Conservation (phyloP, 1,140 invertebrate species). For the Zaprionus camerounensis region DNA sequence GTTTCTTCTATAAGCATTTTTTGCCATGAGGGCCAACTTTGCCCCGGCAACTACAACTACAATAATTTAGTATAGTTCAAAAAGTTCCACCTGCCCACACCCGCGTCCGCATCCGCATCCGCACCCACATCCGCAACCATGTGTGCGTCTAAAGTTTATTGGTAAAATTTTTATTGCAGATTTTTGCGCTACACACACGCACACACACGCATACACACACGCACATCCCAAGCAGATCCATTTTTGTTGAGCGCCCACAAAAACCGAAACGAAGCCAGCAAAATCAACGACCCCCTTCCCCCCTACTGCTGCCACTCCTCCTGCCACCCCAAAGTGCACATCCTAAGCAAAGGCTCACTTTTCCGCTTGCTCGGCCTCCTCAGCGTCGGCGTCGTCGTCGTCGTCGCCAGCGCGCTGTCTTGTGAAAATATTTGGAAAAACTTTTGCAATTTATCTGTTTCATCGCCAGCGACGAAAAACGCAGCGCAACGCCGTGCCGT, state of each 20-base stretch:
- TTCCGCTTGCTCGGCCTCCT: not conserved
- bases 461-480: slow-evolving; percentile 74
- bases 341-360: slow-evolving; percentile 1
- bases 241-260: slow-evolving; percentile 29
- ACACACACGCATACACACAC: not conserved
- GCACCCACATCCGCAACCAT: slow-evolving; percentile 28
- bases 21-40: slow-evolving; percentile 48
- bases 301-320: not conserved
- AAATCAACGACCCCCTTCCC: slow-evolving; percentile 3
- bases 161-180: slow-evolving; percentile 83
- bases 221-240: slow-evolving; percentile 21
- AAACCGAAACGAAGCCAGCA: slow-evolving; percentile 10
- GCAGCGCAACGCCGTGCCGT: slow-evolving; percentile 22
- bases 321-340: not conserved
- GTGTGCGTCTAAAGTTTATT: slow-evolving; percentile 78
- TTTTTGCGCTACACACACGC: slow-evolving; percentile 61
- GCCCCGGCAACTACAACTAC: slow-evolving; percentile 78
- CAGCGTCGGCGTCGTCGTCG: not conserved
- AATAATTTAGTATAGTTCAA: slow-evolving; percentile 83
- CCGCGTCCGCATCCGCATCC: slow-evolving; percentile 21
- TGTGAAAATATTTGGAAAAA: slow-evolving; percentile 82
- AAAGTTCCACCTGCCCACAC: slow-evolving; percentile 76
- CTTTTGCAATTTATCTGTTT: slow-evolving; percentile 83
- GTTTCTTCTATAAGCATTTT: slow-evolving; percentile 8
- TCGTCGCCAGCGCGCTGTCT: slow-evolving; percentile 58